A percentile compares a stretch with the other conserved stretches of the same genome.
Conservation (phyloP, 2,888 invertebrate species). For the Apotomis betuletana region DNA sequence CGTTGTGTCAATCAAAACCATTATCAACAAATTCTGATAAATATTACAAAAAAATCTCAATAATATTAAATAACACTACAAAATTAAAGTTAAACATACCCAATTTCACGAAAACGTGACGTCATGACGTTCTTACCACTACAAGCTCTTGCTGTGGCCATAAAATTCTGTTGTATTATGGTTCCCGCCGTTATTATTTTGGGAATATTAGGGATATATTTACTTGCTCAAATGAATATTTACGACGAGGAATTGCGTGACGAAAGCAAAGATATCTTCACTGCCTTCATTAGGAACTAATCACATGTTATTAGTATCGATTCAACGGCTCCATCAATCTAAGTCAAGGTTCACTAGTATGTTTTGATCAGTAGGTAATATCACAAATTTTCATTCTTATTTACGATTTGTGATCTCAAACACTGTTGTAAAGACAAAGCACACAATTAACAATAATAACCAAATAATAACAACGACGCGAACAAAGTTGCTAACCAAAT, state of each 20-base stretch:
- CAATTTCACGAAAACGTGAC: neutral
- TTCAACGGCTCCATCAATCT: too few species aligned
- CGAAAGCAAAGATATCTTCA: constrained; percentile 18
- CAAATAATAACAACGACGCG: too few species aligned
- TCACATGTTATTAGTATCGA: too few species aligned
- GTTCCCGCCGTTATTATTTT: constrained; percentile 3
- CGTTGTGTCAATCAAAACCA: neutral
- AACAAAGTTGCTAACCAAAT: too few species aligned
- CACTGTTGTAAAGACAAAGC: too few species aligned
- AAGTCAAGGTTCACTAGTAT: too few species aligned
- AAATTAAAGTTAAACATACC: neutral
- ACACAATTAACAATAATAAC: too few species aligned
- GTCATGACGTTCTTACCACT: constrained; percentile 5
- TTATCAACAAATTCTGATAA: neutral
- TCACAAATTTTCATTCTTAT: too few species aligned
- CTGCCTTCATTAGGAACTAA: constrained; percentile 12
- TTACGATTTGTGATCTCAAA: too few species aligned
- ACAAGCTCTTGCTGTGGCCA: neutral
- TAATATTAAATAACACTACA: neutral
- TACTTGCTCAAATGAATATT: constrained; percentile 5
- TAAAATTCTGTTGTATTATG: constrained; percentile 9
- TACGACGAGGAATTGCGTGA: constrained; percentile 15
- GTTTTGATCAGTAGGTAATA: too few species aligned
- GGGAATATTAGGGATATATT: neutral
- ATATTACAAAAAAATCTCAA: neutral